Evolutionary conservation across 1,140 invertebrate species (phyloP), one percentile per base, ranked within the genome.

Genomic region (Drosophila tropicalis): DNA sequence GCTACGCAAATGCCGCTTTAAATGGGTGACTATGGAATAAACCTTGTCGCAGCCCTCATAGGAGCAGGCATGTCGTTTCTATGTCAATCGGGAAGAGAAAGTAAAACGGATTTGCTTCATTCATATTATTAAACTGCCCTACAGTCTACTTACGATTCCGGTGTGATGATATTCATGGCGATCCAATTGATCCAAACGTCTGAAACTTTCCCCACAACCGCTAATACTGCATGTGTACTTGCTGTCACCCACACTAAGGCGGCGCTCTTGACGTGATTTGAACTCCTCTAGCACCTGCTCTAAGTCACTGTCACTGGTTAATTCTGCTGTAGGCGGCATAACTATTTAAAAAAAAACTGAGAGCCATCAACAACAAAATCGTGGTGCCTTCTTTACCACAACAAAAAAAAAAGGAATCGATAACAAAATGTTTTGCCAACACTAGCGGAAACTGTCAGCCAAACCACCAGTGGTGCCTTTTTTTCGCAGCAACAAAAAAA

Each of bases 131-230:
- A 9, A 34, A 34, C 9, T 34, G 32, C 0, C 3, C 5, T 0
- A 32, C 1, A 19, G 1, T 0, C 1, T 29, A 76, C 76, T 83
- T 73, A 92, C 91, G 36, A 90, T 63, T 60, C 91, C 91, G 1
- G 89, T 90, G 29, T 92, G 91, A 32, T 92, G 83, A 55, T 73
- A 92, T 51, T 91, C 91, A 70, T 92, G 91, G n/a, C 90, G 86
- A 64, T 92, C 91, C 63, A 92, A 72, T 2, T 91, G 83, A 39
- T 90, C 86, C 57, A 89, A 65, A 0, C 91, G 85, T 51, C 85
- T 91, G 9, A 92, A 92, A 5, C 22, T 86, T 19, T 73, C 74
- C 0, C 62, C 62, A 41, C 91, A 92, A 4, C 69, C 69, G 3
- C 15, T 60, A 44, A 89, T 75, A 19, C 66, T 86, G 58, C 91